Evolutionary conservation across 2,113 vertebrate genomes (phyloP).

Genomic region (Silurus meridionalis): DNA sequence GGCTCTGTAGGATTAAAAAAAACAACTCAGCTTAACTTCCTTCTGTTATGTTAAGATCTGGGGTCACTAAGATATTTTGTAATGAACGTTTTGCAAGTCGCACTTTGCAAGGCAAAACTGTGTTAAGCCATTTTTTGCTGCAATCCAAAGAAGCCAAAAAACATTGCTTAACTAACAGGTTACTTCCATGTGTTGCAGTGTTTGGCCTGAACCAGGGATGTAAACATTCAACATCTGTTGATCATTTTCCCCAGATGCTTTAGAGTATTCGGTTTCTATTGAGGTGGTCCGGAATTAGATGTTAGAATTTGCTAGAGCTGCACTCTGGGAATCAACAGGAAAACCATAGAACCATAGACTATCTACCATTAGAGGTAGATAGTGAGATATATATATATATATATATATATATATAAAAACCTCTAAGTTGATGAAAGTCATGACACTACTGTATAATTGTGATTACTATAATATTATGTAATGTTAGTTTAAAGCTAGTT

Average conservation of each 20-base stretch:
- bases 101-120: not conserved
- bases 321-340: not conserved
- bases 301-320: not conserved
- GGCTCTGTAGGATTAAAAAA: not conserved
- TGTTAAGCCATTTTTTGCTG: not conserved
- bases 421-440: not conserved
- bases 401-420: not conserved
- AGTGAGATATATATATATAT: no score
- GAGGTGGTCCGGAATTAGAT: not conserved
- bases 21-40: not conserved
- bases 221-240: not conserved
- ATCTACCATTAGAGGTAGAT: no score
- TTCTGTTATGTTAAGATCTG: not conserved
- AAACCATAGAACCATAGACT: not conserved
- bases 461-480: not conserved
- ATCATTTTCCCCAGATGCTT: not conserved
- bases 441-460: not conserved
- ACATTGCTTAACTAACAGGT: not conserved
- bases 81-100: constrained; percentile 15
- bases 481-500: not conserved
- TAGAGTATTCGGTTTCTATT: not conserved
- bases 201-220: not conserved
- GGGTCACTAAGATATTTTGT: constrained; percentile 6
- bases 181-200: not conserved
- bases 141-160: not conserved